Conservation (phyloP, 2,797 vertebrate genomes). For the Bradypus variegatus region DNA sequence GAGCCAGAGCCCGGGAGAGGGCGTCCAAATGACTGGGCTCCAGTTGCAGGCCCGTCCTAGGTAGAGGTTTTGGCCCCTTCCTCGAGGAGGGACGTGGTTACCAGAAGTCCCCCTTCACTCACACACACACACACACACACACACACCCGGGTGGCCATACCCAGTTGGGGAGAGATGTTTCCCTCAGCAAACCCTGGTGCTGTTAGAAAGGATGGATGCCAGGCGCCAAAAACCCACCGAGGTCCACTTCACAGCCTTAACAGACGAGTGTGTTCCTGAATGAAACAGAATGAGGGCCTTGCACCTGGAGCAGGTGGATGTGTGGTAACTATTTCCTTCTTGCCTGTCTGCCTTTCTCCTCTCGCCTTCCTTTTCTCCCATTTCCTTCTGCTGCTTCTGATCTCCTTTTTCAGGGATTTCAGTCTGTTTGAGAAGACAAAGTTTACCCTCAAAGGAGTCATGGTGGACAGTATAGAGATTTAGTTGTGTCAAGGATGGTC, state of each 20-base stretch:
- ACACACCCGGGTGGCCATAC: background rate
- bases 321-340: background rate
- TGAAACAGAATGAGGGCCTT: background rate
- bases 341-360: background rate
- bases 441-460: background rate
- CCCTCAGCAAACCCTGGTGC: background rate
- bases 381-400: background rate
- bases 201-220: background rate
- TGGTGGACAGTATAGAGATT: background rate
- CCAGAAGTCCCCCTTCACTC: background rate
- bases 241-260: accelerated
- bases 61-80: background rate
- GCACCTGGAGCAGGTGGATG: background rate
- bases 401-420: background rate
- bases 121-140: background rate
- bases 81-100: background rate
- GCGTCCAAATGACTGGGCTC: background rate
- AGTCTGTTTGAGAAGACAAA: background rate
- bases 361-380: background rate
- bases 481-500: background rate
- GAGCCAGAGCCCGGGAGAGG: background rate
- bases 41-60: background rate
- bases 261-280: background rate
- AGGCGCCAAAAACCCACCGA: background rate
- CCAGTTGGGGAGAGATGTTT: background rate